Percentiles rank a stretch among this genome's conserved stretches.
phyloP scores from a whole-genome alignment of 2,797 vertebrate genomes.

The Kryptolebias ocellatus region DNA sequence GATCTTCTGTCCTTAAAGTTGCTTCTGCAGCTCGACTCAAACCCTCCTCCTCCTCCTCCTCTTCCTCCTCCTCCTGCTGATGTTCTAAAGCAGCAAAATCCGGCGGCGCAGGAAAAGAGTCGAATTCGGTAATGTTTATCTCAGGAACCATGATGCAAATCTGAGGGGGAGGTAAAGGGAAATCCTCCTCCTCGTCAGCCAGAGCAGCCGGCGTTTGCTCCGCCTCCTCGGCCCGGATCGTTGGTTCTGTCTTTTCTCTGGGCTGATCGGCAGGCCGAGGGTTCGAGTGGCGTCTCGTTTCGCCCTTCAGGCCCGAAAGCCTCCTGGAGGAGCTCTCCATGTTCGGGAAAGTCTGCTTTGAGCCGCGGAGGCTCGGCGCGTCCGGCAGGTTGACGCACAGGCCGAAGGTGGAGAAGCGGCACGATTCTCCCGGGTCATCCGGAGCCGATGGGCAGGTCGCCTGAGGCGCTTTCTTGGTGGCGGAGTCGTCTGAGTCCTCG shows the following conservation, averaged over 20 bases:
- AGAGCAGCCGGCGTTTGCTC: neutral
- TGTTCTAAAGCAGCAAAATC: neutral
- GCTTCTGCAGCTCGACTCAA: neutral
- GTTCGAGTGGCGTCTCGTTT: slow-evolving; percentile 9
- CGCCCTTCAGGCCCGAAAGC: neutral
- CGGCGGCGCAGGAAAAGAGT: slow-evolving; percentile 5
- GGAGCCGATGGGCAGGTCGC: neutral
- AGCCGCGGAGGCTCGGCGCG: slow-evolving; percentile 8
- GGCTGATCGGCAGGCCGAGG: slow-evolving; percentile 30
- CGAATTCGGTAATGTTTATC: slow-evolving; percentile 13
- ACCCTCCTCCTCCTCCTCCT: neutral
- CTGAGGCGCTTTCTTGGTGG: neutral
- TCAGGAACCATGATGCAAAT: slow-evolving; percentile 54
- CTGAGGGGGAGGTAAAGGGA: slow-evolving; percentile 44
- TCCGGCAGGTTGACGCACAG: slow-evolving; percentile 43
- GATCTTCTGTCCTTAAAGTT: neutral
- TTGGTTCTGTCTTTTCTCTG: neutral
- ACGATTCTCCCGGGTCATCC: slow-evolving; percentile 21
- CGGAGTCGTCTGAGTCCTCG: slow-evolving; percentile 4
- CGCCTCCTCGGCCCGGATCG: too few species aligned
- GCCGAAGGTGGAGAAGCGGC: slow-evolving; percentile 68
- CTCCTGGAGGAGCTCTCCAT: slow-evolving; percentile 7
- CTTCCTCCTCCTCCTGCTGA: neutral
- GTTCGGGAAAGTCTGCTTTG: neutral
- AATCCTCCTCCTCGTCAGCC: slow-evolving; percentile 15